Base-by-base conservation (phyloP, 2,797 vertebrate species). In the Momotus momota region DNA sequence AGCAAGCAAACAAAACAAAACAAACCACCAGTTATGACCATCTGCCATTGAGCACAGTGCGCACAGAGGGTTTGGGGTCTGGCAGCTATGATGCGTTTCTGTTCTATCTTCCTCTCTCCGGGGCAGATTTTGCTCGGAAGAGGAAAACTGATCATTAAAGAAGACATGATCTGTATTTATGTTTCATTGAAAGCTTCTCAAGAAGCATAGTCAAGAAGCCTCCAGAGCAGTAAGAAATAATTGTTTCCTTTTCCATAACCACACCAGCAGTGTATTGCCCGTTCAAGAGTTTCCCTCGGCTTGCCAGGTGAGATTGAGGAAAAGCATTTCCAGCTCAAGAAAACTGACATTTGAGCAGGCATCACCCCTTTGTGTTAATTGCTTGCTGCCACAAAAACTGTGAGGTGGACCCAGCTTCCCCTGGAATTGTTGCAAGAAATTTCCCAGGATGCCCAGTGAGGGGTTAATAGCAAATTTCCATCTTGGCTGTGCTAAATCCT, bases 21-120 rank as follows among this genome's bases (percentile, higher is more conserved):
- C 25, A 19, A 10, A 35, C 25, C 25, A 18, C 8, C 31, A 48
- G 9, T 41, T 17, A 13, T 0, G 4, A 49, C 5, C 3, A 0
- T 9, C 15, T 69, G 13, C 27, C 23, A 7, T 23, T 31, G 45
- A 67, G 41, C 70, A 41, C 12, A 31, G 26, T 9, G 45, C 10
- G 20, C n/a, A 55, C 43, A 29, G 20, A 75, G 22, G 6, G 16
- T 26, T 23, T 67, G 17, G 49, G 70, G 33, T 29, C 25, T 87
- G 2, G n/a, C 12, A 91, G 55, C 23, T 66, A 26, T 12, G 51
- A 18, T 22, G 33, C 2, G 74, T 84, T 88, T 55, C 54, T 40
- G 27, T 38, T 38, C 17, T 31, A 15, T 15, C 60, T 45, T 10
- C 19, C 15, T 55, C 27, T 57, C 41, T 57, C n/a, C 14, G 5